Base-by-base conservation (phyloP, 2,888 invertebrate species). In the Thera britannica region DNA sequence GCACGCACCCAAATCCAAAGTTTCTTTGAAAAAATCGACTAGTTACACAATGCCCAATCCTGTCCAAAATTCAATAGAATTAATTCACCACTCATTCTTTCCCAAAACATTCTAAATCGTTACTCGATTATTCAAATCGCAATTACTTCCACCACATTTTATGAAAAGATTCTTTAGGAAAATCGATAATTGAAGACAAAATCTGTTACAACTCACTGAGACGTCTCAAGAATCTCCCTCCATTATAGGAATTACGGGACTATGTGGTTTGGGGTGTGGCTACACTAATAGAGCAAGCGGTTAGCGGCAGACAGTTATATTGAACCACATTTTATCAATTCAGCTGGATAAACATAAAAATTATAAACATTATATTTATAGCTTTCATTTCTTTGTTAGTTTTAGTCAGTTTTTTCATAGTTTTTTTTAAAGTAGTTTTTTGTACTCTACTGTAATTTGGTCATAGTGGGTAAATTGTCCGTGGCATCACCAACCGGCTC, bases 171-270 rank as follows among this genome's bases (percentile, higher is more conserved):
- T 64, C 61, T 58, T 34, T 60, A 7, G 34, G 55, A 62, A 67
- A 81, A 85, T 80, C 82, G 82, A 84, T 86, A 85, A 87, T 88
- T 84, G 84, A 81, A 83, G 80, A 76, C 51, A 75, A 83, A 87
- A 86, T 86, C 84, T 79, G 82, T 80, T 77, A 81, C 84, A 80
- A 83, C 84, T 85, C 81, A 78, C 76, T 77, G 74, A 81, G 81
- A 78, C 77, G 83, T 62, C 76, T 79, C 76, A 75, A 75, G 80
- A 87, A 86, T 88, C 85, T 84, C 82, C 84, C 81, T 89, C 90
- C 90, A 90, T 90, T 90, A 90, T 84, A 78, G 73, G 85, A 87
- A 90, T 90, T 89, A 89, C 79, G 78, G 79, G 79, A 73, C 77
- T 85, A 81, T 83, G 80, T 80, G 79, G 75, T 65, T 78, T 78